Evolutionary conservation across 2,888 invertebrate genomes (phyloP), one percentile per base, ranked within the genome.

Genomic region (Brachylomia viminalis): DNA sequence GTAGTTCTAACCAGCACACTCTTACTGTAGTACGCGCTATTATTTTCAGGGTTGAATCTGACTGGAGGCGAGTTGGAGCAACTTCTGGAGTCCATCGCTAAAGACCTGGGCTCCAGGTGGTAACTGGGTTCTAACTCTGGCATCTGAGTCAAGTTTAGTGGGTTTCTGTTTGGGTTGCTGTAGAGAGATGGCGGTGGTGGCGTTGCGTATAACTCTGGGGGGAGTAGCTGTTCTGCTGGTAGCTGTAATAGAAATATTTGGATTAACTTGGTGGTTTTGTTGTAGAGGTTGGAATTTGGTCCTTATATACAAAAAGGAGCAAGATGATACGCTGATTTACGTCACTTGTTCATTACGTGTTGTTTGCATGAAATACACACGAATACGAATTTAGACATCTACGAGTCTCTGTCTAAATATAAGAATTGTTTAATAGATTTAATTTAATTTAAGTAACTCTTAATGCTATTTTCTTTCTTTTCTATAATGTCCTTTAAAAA

Each of bases 201-300:
- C 0, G 94, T 92, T 0, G 93, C 91, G 87, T 95, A 95, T 8
- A 95, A 79, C 79, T 96, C 95, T 15, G 95, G 95, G 0, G 96
- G 95, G 91, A 96, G 91, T n/a, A 96, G 89, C 65, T 96, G 96
- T 86, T 96, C 96, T 23, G 95, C 93, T 85, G 95, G 96, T 2
- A 96, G 83, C 96, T 96, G 87, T 8, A 89, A 90, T 0, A 30
- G 0, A 64, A 54, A 54, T 64, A 0, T 0, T 17, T n/a, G 0
- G 0, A n/a, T 78, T 66, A 83, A 27, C 20, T 38, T 49, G 1
- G 5, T 20, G 17, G 11, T 45, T n/a, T n/a, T 8, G 13, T 2
- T 30, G 8, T 13, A 3, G 20, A 20, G 38, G 2, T 20, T 27
- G 13, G 64, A 5, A n/a, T 47, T 38, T 42, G 2, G 69, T 62